These are phyloP conservation scores for Pasiphila rectangulata DNA, from an alignment of 2,888 invertebrate species.

Conservation along the genomic window DNA sequence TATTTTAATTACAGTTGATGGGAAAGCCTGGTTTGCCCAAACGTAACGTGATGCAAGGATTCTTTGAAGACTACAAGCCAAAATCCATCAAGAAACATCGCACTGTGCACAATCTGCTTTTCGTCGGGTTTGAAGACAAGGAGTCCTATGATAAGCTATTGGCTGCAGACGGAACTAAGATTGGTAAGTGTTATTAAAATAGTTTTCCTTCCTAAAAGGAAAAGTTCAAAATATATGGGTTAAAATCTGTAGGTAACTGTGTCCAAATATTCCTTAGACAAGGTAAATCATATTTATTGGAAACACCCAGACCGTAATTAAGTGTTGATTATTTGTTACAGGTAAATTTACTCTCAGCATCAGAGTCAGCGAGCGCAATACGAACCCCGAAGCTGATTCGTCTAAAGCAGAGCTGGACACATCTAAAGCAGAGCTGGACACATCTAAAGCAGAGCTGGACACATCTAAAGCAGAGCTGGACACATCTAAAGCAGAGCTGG, in stretches of 20 bases:
- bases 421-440: slow-evolving; percentile 24
- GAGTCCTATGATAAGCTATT: slow-evolving; percentile 50
- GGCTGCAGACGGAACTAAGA: slow-evolving; percentile 43
- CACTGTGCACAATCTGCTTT: slow-evolving; percentile 54
- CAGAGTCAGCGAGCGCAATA: slow-evolving; percentile 36
- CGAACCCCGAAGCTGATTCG: background rate
- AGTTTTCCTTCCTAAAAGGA: background rate
- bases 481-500: background rate
- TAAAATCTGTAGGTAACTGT: background rate
- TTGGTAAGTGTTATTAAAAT: slow-evolving; percentile 46
- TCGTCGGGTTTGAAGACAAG: slow-evolving; percentile 54
- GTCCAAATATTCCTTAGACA: too few species aligned
- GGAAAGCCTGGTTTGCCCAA: slow-evolving; percentile 58
- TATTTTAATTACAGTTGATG: slow-evolving; percentile 42
- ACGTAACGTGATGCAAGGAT: slow-evolving; percentile 53
- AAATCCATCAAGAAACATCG: slow-evolving; percentile 64
- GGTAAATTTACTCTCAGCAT: slow-evolving; percentile 48
- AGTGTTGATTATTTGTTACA: slow-evolving; percentile 28
- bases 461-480: too few species aligned
- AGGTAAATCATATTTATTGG: too few species aligned
- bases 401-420: background rate
- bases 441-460: background rate
- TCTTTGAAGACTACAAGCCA: slow-evolving; percentile 53
- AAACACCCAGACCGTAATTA: too few species aligned
- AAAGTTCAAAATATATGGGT: background rate